Base-by-base conservation (phyloP, 2,797 vertebrate genomes). In the Alca torda region DNA sequence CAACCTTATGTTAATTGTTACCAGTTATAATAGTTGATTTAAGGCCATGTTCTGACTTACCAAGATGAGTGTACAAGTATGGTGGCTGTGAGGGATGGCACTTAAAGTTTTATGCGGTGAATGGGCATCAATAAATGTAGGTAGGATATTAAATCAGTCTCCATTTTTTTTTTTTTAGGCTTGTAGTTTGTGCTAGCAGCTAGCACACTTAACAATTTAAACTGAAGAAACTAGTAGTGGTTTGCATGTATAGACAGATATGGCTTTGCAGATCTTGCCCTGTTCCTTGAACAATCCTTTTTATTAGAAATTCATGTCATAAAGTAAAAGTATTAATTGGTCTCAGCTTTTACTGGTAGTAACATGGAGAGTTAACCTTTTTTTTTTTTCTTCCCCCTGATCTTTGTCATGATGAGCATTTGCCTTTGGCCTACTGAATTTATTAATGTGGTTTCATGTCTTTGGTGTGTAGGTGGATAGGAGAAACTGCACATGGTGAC, bases 401-500 rank as follows among this genome's bases (percentile, higher is more conserved):
- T 81, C 54, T 87, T 73, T 89, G 84, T 88, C 53, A 10, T 75
- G 69, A 46, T 84, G 92, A 93, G 59, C 16, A 3, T 73, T 96
- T 91, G 79, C 95, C 89, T 94, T 81, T 96, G 94, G 43, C 89
- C 94, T 84, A 11, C 54, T 95, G 94, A 51, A 41, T 93, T 76
- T 69, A n/a, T 94, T 96, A 69, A 92, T 89, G 91, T 95, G 92
- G 92, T 92, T 96, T 85, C n/a, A 6, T 74, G 89, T 83, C 87
- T 96, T 89, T 37, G 19, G 61, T 69, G 89, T 95, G 96, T 95
- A 86, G 89, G 96, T 88, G 96, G 93, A n/a, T 61, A 53, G 94
- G 79, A 96, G 92, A 95, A 94, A 76, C 93, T 96, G 95, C 78
- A 35, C 45, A 63, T 20, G 76, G 76, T 89, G 89, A 63, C 0